Conservation (phyloP, 2,113 vertebrate species). For the Dunckerocampus dactyliophorus region DNA sequence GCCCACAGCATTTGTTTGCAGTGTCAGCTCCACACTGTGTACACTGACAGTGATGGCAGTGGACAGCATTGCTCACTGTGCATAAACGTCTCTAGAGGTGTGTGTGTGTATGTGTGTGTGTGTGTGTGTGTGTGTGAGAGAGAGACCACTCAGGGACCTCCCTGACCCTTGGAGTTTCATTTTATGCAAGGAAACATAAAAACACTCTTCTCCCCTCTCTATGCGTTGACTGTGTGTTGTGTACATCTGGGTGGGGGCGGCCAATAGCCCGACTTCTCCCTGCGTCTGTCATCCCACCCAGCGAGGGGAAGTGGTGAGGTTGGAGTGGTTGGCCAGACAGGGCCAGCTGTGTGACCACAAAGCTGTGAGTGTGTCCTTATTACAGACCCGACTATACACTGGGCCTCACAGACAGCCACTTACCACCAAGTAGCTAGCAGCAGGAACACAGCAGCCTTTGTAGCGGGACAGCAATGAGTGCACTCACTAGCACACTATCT, state of each 20-base stretch:
- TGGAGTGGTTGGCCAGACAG: constrained; percentile 62
- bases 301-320: constrained; percentile 74
- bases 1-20: constrained; percentile 53
- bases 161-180: constrained; percentile 43
- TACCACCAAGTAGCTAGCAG: constrained; percentile 40
- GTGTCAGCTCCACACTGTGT: constrained; percentile 39
- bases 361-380: constrained; percentile 67
- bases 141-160: constrained; percentile 27
- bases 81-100: constrained; percentile 47
- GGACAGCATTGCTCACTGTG: constrained; percentile 51
- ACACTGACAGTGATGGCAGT: constrained; percentile 47
- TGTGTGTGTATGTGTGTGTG: constrained; percentile 37
- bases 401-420: constrained; percentile 66
- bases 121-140: constrained; percentile 39
- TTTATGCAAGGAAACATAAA: constrained; percentile 38
- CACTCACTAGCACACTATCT: background rate
- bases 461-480: background rate
- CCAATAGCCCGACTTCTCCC: constrained; percentile 36
- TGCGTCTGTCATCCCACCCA: constrained; percentile 70
- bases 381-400: constrained; percentile 63
- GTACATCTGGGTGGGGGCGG: constrained; percentile 29
- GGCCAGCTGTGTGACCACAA: constrained; percentile 70
- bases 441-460: constrained; percentile 46
- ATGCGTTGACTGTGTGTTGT: constrained; percentile 43
- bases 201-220: constrained; percentile 40